Evolutionary conservation across 2,113 vertebrate genomes (phyloP).

Genomic region (Polypterus bichir): DNA sequence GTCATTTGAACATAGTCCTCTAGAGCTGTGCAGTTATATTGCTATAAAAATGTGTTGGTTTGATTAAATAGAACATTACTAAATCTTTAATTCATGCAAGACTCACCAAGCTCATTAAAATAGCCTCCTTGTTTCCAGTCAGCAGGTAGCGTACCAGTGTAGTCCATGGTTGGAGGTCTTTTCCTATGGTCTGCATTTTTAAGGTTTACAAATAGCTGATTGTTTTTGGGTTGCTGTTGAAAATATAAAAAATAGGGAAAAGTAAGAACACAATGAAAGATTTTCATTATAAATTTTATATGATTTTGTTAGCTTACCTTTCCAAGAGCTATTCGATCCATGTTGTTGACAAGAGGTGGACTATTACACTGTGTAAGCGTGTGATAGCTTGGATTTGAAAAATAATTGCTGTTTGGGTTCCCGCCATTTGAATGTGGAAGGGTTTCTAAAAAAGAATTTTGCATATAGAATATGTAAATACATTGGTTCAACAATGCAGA

Average conservation of each 20-base stretch:
- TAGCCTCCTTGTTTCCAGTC: slow-evolving; percentile 86
- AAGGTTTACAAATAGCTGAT: slow-evolving; percentile 70
- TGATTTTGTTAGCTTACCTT: slow-evolving; percentile 52
- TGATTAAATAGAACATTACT: not conserved
- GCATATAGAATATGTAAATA: too few relatives aligned
- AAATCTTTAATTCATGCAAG: not conserved
- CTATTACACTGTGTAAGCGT: slow-evolving; percentile 73
- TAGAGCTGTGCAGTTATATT: too few relatives aligned
- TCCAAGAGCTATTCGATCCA: slow-evolving; percentile 48
- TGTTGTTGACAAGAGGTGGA: slow-evolving; percentile 52
- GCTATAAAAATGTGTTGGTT: not conserved
- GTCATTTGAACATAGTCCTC: too few relatives aligned
- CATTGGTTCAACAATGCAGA: too few relatives aligned
- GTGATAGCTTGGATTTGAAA: slow-evolving; percentile 94
- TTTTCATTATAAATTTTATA: too few relatives aligned
- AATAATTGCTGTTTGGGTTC: slow-evolving; percentile 80
- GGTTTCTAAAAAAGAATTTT: slow-evolving; percentile 50
- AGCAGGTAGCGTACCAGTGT: slow-evolving; percentile 71
- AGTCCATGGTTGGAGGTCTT: slow-evolving; percentile 40
- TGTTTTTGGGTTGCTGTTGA: slow-evolving; percentile 58
- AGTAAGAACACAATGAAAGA: too few relatives aligned
- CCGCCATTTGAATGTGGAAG: slow-evolving; percentile 54
- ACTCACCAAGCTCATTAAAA: slow-evolving; percentile 76
- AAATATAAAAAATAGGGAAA: slow-evolving; percentile 6
- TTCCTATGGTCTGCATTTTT: slow-evolving; percentile 70